Percentiles rank a stretch among this genome's conserved stretches.
These are phyloP conservation scores for Heliconius nattereri DNA, from an alignment of 1,140 invertebrate genomes.

Conservation along the genomic window DNA sequence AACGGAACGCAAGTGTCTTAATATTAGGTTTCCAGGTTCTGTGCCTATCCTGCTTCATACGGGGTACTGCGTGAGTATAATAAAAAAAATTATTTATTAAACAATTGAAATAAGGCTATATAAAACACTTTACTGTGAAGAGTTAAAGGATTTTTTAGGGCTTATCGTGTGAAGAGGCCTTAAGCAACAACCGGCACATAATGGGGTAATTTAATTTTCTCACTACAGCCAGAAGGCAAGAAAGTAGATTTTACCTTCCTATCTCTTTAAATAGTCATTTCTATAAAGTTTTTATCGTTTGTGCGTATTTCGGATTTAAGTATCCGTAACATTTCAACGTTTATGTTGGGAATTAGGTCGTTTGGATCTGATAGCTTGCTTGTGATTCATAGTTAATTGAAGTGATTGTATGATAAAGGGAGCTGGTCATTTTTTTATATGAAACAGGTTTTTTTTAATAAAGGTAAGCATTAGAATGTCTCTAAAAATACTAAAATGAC, in stretches of 20 bases:
- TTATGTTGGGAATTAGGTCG: background rate
- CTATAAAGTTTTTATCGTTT: constrained; percentile 45
- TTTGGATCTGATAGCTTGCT: background rate
- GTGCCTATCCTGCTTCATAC: too few relatives aligned
- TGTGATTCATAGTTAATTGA: background rate
- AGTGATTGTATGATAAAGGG: background rate
- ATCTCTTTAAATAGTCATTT: constrained; percentile 53
- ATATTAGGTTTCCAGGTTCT: too few relatives aligned
- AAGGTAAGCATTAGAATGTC: too few relatives aligned
- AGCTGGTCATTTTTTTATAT: too few relatives aligned
- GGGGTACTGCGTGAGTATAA: too few relatives aligned
- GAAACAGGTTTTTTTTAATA: too few relatives aligned
- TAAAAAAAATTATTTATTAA: too few relatives aligned
- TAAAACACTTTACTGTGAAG: background rate
- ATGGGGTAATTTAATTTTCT: constrained; percentile 66
- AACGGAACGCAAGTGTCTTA: too few relatives aligned
- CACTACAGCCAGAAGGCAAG: constrained; percentile 54
- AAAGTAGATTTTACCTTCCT: constrained; percentile 47
- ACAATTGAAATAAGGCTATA: background rate
- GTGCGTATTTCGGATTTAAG: constrained; percentile 16
- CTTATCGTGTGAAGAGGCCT: constrained; percentile 34
- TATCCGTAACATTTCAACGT: background rate
- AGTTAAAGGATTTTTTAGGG: background rate
- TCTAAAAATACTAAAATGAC: too few relatives aligned
- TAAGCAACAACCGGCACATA: constrained; percentile 49